Evolutionary conservation across 2,797 vertebrate species (phyloP), one percentile per base, ranked within the genome.

Genomic region (Agapornis canus): DNA sequence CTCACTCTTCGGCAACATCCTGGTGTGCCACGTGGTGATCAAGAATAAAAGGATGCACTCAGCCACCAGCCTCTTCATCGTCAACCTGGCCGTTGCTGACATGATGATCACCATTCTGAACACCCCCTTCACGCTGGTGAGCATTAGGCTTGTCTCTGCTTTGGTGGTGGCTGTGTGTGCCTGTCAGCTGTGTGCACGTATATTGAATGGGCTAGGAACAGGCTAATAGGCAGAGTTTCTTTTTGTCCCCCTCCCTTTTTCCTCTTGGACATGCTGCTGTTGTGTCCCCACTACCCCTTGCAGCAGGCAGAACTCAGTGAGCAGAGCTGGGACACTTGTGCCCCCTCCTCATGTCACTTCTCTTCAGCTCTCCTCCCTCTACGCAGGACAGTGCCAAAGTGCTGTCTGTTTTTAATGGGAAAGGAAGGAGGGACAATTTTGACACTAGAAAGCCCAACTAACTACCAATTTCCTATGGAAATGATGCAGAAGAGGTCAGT

Each of bases 81-180:
- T 96, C 91, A 98, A 98, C 71, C 92, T 98, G 76, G 98, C 98
- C 0, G 17, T 98, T 6, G 98, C 98, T 1, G 98, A 98, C 1
- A 95, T 98, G 94, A 97, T 98, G 96, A 98, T 98, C 91, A 98
- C 98, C 40, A 64, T 97, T 16, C 93, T 98, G 80, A 98, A 98
- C 95, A 98, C 98, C 2, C 98, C 98, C 19, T 98, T 98, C 95
- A 98, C 98, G 0, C 95, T 98, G 98, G 98, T 98, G 96, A 98
- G 98, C 37, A 8, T 6, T 32, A 0, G 6, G 5, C 31, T 22
- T 10, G n/a, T 40, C 37, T 6, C n/a, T 22, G 57, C 22, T 23
- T 21, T 16, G 43, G 54, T 21, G 65, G 17, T 77, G 82, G 70
- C 37, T 31, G 82, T 48, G 51, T 77, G 85, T 86, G 75, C 77